phyloP scores from a whole-genome alignment of 23 tunicate species.

The Halocynthia aurantium region DNA sequence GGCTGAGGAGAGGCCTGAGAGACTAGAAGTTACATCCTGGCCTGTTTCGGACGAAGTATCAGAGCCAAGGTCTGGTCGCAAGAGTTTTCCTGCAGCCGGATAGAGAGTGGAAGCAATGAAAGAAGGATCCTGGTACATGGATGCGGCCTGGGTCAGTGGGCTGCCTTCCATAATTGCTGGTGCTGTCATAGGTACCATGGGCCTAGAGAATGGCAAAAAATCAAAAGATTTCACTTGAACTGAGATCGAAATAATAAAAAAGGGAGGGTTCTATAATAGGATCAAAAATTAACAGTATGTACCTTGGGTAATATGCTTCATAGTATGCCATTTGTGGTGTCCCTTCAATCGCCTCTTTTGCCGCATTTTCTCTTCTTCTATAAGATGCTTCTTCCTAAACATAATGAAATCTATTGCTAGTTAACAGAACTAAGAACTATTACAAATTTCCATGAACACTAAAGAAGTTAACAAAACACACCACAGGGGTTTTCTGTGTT shows the following conservation, averaged over 20 bases:
- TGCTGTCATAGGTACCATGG: slow-evolving; percentile 93
- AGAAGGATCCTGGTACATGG: slow-evolving; percentile 89
- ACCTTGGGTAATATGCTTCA: no score
- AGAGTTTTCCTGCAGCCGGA: slow-evolving; percentile 10
- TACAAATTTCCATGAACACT: not conserved
- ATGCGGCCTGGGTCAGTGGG: slow-evolving; percentile 82
- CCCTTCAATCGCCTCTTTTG: slow-evolving; percentile 77
- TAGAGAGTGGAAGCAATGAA: slow-evolving; percentile 43
- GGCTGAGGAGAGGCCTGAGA: slow-evolving; percentile 77
- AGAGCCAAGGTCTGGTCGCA: slow-evolving; percentile 13
- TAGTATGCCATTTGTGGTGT: not conserved
- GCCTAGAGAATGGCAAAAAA: slow-evolving; percentile 44
- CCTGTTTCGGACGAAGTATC: slow-evolving; percentile 54
- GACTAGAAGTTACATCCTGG: slow-evolving; percentile 34
- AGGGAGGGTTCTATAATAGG: no score
- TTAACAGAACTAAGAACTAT: no score
- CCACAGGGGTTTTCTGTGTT: slow-evolving; percentile 59
- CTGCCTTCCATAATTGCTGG: slow-evolving; percentile 94
- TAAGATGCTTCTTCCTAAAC: slow-evolving; percentile 67
- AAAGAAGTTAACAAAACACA: not conserved
- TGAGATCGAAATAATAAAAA: no score
- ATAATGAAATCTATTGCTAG: no score
- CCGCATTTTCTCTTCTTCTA: slow-evolving; percentile 63
- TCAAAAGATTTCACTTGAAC: slow-evolving; percentile 12
- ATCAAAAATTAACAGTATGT: no score